Evolutionary conservation across 2,113 vertebrate genomes (phyloP).

Genomic region (Corythornis cristatus): DNA sequence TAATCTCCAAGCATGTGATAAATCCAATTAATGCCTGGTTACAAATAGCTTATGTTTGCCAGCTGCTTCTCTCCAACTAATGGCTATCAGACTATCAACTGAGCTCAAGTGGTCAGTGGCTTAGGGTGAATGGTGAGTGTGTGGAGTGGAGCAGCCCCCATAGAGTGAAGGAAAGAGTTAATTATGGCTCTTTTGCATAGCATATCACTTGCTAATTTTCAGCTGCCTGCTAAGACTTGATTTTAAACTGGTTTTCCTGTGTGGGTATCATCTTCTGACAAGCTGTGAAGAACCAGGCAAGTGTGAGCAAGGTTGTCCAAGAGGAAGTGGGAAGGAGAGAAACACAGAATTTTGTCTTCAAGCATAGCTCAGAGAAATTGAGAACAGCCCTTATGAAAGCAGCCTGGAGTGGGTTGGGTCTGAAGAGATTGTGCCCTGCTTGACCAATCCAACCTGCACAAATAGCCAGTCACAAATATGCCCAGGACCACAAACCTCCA

Average conservation of each 20-base stretch:
- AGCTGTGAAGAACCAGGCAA: slow-evolving; percentile 7
- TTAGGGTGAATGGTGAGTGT: neutral
- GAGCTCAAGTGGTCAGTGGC: neutral
- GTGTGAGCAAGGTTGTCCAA: neutral
- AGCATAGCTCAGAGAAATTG: neutral
- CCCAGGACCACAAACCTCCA: neutral
- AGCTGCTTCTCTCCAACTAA: neutral
- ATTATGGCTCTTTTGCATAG: neutral
- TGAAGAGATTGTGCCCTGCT: neutral
- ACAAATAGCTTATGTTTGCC: neutral
- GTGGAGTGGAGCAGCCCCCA: neutral
- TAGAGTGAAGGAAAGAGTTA: neutral
- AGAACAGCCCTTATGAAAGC: neutral
- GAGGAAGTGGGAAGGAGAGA: slow-evolving; percentile 11
- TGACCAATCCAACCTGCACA: neutral
- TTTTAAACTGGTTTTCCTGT: slow-evolving; percentile 17
- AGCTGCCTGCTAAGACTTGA: neutral
- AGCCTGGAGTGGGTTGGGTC: neutral
- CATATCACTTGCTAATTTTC: neutral
- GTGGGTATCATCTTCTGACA: slow-evolving; percentile 20
- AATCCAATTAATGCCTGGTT: neutral
- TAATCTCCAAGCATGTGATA: slow-evolving; percentile 25
- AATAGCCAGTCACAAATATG: neutral
- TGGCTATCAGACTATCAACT: neutral
- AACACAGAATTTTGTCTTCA: neutral